Percentiles rank a stretch among this genome's conserved stretches.
These are phyloP conservation scores for Steatocranus sp. DNA, from an alignment of 2,797 vertebrate genomes.

Conservation along the genomic window DNA sequence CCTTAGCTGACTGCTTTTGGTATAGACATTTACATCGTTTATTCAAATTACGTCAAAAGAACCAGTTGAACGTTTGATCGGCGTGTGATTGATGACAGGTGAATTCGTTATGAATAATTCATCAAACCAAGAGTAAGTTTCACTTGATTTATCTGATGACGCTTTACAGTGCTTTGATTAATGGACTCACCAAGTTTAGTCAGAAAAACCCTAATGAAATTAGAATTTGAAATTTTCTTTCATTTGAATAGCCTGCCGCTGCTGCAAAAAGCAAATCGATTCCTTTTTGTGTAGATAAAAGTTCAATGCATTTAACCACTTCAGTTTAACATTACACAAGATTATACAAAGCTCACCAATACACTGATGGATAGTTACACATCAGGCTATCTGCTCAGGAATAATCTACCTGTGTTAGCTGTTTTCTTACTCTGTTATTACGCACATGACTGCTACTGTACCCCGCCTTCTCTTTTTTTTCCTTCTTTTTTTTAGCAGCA, in stretches of 20 bases:
- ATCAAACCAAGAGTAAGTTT: constrained; percentile 36
- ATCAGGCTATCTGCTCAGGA: neutral
- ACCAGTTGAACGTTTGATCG: neutral
- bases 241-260: constrained; percentile 50
- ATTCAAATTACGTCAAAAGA: constrained; percentile 5
- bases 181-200: constrained; percentile 51
- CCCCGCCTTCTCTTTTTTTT: neutral
- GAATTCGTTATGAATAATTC: constrained; percentile 59
- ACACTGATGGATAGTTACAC: neutral
- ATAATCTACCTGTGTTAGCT: neutral
- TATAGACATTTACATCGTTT: neutral
- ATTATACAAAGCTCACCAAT: constrained; percentile 22
- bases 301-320: constrained; percentile 34
- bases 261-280: constrained; percentile 40
- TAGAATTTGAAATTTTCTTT: constrained; percentile 66
- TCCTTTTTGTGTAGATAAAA: neutral
- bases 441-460: neutral
- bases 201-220: constrained; percentile 62
- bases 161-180: constrained; percentile 53
- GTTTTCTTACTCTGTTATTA: neutral
- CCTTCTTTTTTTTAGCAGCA: neutral
- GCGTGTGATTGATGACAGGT: constrained; percentile 42
- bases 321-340: constrained; percentile 34
- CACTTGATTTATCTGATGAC: constrained; percentile 53
- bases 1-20: neutral